Conservation (phyloP, 1,140 invertebrate species). For the Apis florea region DNA sequence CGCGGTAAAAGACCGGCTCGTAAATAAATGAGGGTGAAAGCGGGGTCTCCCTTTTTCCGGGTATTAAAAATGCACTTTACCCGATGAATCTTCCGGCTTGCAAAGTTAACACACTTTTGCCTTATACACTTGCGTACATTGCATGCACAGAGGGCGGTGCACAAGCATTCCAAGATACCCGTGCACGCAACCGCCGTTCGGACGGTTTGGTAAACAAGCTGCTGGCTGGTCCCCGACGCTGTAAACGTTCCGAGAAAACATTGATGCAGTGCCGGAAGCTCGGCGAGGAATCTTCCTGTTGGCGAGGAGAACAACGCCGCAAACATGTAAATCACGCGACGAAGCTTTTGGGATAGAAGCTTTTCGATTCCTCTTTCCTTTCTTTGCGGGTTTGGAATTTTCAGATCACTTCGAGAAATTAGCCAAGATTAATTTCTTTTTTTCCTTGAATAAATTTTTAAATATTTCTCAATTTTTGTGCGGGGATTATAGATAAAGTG, state of each 20-base stretch:
- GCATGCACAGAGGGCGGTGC: neutral
- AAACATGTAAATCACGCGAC: slow-evolving; percentile 56
- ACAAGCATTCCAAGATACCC: neutral
- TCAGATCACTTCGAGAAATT: neutral
- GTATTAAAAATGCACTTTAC: slow-evolving; percentile 49
- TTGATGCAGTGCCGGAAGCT: slow-evolving; percentile 42
- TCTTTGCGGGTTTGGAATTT: neutral
- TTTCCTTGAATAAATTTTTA: neutral
- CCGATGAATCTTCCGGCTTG: slow-evolving; percentile 38
- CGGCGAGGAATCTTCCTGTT: slow-evolving; percentile 18
- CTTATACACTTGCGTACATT: neutral
- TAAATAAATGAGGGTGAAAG: slow-evolving; percentile 33
- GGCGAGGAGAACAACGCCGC: slow-evolving; percentile 44
- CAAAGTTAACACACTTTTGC: neutral
- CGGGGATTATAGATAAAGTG: no score
- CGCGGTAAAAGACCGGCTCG: neutral
- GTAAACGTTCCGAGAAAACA: slow-evolving; percentile 62
- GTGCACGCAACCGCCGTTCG: slow-evolving; percentile 25
- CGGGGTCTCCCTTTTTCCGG: slow-evolving; percentile 15
- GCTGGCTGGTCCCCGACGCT: slow-evolving; percentile 28
- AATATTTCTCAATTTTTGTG: neutral
- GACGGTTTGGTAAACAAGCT: slow-evolving; percentile 50
- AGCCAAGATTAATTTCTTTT: no score
- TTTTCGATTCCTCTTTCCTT: neutral
- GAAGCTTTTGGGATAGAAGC: neutral